These are phyloP conservation scores for Heliopora coerulea DNA, from an alignment of 92 coral and sea anemone species.

Conservation along the genomic window DNA sequence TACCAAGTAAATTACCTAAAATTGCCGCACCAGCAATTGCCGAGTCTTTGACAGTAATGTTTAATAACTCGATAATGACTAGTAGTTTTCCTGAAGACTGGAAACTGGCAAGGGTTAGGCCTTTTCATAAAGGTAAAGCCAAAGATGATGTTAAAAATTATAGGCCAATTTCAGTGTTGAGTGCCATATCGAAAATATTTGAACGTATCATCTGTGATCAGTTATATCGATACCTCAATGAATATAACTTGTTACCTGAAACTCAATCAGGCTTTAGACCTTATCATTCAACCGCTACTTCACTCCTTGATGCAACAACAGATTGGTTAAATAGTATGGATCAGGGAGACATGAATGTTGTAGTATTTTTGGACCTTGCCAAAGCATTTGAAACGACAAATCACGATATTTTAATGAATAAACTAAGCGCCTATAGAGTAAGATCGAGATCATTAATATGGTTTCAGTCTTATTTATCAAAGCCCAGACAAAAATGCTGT, in stretches of 20 bases:
- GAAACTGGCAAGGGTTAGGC: conserved; percentile 51
- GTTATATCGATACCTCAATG: conserved; percentile 32
- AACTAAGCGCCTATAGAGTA: too few relatives aligned
- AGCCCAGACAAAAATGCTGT: too few relatives aligned
- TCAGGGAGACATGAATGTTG: too few relatives aligned
- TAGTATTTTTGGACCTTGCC: too few relatives aligned
- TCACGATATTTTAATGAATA: too few relatives aligned
- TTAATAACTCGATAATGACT: conserved; percentile 28
- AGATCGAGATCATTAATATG: too few relatives aligned
- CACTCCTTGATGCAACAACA: not conserved
- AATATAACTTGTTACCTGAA: conserved; percentile 10
- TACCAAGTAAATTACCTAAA: too few relatives aligned
- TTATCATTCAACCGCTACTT: not conserved
- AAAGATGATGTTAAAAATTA: conserved; percentile 33
- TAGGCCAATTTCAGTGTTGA: conserved; percentile 38
- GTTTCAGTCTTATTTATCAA: too few relatives aligned
- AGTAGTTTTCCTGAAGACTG: conserved; percentile 46
- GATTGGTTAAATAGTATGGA: too few relatives aligned
- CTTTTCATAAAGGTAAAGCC: conserved; percentile 35
- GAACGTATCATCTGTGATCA: conserved; percentile 45
- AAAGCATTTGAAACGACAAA: too few relatives aligned
- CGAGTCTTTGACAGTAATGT: too few relatives aligned
- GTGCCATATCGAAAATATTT: conserved; percentile 37
- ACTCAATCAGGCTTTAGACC: conserved; percentile 41
- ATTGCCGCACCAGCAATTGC: too few relatives aligned